Percentiles rank a stretch among this genome's conserved stretches.
phyloP scores from a whole-genome alignment of 2,888 invertebrate genomes.

The Calameuta idolon region DNA sequence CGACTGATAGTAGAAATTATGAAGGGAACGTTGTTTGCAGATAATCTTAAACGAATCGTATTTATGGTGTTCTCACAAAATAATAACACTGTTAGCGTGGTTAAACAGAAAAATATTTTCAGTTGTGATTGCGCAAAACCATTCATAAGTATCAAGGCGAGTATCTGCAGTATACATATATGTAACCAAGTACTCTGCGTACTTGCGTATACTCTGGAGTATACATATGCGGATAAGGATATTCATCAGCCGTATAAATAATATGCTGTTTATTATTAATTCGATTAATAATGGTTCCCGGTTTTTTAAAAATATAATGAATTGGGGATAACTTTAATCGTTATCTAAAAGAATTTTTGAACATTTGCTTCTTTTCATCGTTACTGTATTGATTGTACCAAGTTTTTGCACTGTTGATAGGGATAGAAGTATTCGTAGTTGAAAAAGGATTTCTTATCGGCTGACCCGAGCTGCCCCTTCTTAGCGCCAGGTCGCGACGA shows the following conservation, averaged over 20 bases:
- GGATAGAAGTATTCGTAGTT: slow-evolving; percentile 25
- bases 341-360: background rate
- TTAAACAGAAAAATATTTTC: background rate
- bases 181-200: no score
- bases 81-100: background rate
- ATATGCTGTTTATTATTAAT: background rate
- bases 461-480: slow-evolving; percentile 26
- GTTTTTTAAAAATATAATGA: background rate
- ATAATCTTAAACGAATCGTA: background rate
- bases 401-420: background rate
- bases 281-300: background rate
- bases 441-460: slow-evolving; percentile 31
- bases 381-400: background rate
- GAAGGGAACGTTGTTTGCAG: background rate
- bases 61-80: background rate
- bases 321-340: background rate
- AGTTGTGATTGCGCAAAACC: background rate
- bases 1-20: background rate
- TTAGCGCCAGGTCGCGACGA: slow-evolving; percentile 16
- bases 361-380: background rate
- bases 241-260: background rate
- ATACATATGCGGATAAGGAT: background rate
- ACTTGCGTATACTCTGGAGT: no score
- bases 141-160: background rate
- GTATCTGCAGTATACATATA: background rate